Evolutionary conservation across 2,113 vertebrate genomes (phyloP).

Genomic region (Epinephelus cyanopodus): DNA sequence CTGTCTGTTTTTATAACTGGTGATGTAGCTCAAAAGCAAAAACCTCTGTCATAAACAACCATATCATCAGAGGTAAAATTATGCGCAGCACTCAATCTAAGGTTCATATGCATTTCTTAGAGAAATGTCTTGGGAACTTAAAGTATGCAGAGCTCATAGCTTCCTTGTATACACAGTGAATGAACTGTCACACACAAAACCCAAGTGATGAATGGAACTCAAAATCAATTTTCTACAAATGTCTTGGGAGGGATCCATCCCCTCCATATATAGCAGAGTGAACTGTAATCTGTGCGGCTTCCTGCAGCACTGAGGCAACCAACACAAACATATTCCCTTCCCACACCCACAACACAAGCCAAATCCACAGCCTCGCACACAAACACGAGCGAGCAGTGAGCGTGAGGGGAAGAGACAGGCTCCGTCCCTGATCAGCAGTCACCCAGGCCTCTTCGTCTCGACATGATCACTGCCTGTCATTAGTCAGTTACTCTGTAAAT

Average conservation of each 20-base stretch:
- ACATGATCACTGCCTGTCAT: constrained; percentile 87
- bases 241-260: constrained; percentile 64
- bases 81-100: constrained; percentile 60
- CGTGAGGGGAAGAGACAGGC: constrained; percentile 67
- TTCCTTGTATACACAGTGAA: constrained; percentile 62
- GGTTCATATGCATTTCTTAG: constrained; percentile 58
- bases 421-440: constrained; percentile 82
- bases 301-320: constrained; percentile 44
- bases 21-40: constrained; percentile 14
- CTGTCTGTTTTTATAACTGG: constrained; percentile 12
- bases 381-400: constrained; percentile 51
- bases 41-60: constrained; percentile 52
- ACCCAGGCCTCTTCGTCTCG: constrained; percentile 79
- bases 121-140: constrained; percentile 62
- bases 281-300: constrained; percentile 60
- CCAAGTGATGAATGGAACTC: constrained; percentile 72
- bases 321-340: constrained; percentile 62
- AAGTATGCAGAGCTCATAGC: constrained; percentile 65
- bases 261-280: constrained; percentile 52
- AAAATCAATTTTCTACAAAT: constrained; percentile 75
- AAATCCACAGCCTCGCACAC: constrained; percentile 47
- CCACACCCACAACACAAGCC: constrained; percentile 58
- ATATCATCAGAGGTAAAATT: constrained; percentile 49
- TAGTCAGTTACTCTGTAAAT: constrained; percentile 84
- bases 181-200: constrained; percentile 71